phyloP scores from a whole-genome alignment of 2,797 vertebrate genomes.

The Squalus acanthias region DNA sequence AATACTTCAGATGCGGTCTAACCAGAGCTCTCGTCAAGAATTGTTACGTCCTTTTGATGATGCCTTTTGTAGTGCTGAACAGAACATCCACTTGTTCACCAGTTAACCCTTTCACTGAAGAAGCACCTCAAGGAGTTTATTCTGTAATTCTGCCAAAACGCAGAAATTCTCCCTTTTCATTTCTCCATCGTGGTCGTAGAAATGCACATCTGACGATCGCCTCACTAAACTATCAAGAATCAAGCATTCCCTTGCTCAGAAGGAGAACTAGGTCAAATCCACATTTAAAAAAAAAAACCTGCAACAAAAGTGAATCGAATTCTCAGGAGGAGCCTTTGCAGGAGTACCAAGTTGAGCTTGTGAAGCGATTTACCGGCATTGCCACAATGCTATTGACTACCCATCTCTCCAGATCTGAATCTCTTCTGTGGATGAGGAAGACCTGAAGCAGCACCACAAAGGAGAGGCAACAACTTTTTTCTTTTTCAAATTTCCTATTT shows the following conservation, averaged over 20 bases:
- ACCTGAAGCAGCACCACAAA: background rate
- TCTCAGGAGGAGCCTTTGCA: background rate
- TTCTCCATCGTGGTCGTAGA: too few species aligned
- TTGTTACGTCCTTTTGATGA: too few species aligned
- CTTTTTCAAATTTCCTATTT: background rate
- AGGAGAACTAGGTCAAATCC: background rate
- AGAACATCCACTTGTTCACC: too few species aligned
- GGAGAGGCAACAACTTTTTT: background rate
- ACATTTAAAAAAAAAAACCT: background rate
- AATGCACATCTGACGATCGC: background rate
- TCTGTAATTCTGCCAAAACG: too few species aligned
- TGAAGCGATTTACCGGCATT: background rate
- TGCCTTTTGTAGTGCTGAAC: too few species aligned
- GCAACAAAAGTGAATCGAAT: background rate
- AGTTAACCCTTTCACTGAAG: too few species aligned
- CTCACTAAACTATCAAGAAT: background rate
- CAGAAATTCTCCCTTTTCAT: too few species aligned
- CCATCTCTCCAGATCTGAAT: background rate
- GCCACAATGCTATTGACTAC: background rate
- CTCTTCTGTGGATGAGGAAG: background rate
- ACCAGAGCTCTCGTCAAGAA: too few species aligned
- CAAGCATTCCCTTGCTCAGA: background rate
- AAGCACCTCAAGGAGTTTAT: too few species aligned
- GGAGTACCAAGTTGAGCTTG: background rate
- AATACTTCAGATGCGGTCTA: background rate